Conservation (phyloP, 2,888 invertebrate species). For the Xestobium rufovillosum region DNA sequence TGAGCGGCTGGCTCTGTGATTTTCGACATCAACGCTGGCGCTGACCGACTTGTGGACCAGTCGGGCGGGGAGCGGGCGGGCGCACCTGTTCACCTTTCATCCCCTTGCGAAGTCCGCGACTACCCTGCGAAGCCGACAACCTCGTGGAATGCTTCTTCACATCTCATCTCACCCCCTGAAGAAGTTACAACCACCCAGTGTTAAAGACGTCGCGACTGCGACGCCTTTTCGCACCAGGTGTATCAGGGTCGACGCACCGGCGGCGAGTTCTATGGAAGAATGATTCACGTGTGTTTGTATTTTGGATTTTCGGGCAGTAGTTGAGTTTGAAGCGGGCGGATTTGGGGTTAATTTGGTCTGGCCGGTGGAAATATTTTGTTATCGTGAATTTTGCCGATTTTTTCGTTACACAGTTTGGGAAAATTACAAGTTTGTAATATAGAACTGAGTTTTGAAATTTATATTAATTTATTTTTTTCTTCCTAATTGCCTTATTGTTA, state of each 20-base stretch:
- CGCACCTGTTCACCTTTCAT: conserved; percentile 40
- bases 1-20: conserved; percentile 34
- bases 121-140: conserved; percentile 17
- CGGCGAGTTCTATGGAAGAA: conserved; percentile 28
- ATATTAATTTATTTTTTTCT: no score
- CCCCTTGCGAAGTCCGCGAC: conserved; percentile 30
- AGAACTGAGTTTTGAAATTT: no score
- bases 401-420: no score
- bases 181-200: conserved; percentile 43
- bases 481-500: no score
- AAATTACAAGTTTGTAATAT: no score
- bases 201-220: conserved; percentile 36
- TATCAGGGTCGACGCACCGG: conserved; percentile 13
- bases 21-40: conserved; percentile 36
- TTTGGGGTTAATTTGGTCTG: no score
- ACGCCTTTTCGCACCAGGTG: background rate
- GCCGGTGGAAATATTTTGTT: no score
- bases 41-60: conserved; percentile 31
- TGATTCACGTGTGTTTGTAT: conserved; percentile 31
- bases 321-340: background rate
- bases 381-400: no score
- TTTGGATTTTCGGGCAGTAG: conserved; percentile 16
- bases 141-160: conserved; percentile 21
- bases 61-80: conserved; percentile 29
- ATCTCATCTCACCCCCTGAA: conserved; percentile 16